Evolutionary conservation across 1,140 invertebrate species (phyloP), one percentile per base, ranked within the genome.

Genomic region (Notospermus geniculatus): DNA sequence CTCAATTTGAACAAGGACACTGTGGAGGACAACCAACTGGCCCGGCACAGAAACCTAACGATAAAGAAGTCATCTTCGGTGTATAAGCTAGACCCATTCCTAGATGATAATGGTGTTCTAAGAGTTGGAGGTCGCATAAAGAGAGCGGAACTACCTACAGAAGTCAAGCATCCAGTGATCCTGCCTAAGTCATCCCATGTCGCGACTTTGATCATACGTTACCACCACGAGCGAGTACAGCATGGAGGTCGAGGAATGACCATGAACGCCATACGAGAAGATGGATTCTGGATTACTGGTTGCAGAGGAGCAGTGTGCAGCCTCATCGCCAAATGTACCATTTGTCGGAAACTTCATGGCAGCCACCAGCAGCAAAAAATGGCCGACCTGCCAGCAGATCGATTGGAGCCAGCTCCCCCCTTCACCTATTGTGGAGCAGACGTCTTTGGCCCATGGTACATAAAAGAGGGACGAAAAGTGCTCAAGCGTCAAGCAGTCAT

Each of bases 181-280:
- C 39, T 59, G 19, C 23, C 57, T 7, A 57, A 43, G n/a, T 17
- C 55, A 9, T 27, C 13, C 22, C 54, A 62, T 61, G 45, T 65
- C 15, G 28, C 54, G 7, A 19, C 28, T 30, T 23, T 62, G n/a
- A 27, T 62, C 39, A 52, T 62, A 19, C 1, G n/a, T 2, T 45
- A 66, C 22, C 22, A 30, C 54, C 67, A 66, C 55, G 30, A 58
- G 19, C 45, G 39, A n/a, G 50, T 59, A 46, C 17, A 32, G 27
- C 67, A 69, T 57, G 60, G 63, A 56, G 67, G 67, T 25, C 29
- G 64, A 52, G 59, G 62, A 22, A 41, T 69, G 30, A 69, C 60
- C 22, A 25, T 64, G 4, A 63, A 62, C 32, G 50, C 57, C 17
- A 45, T 63, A 9, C 1, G 60, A 13, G 59, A 50, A 2, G 36